Evolutionary conservation across 2,888 invertebrate species (phyloP), one percentile per base, ranked within the genome.

Genomic region (Subacronicta megacephala): DNA sequence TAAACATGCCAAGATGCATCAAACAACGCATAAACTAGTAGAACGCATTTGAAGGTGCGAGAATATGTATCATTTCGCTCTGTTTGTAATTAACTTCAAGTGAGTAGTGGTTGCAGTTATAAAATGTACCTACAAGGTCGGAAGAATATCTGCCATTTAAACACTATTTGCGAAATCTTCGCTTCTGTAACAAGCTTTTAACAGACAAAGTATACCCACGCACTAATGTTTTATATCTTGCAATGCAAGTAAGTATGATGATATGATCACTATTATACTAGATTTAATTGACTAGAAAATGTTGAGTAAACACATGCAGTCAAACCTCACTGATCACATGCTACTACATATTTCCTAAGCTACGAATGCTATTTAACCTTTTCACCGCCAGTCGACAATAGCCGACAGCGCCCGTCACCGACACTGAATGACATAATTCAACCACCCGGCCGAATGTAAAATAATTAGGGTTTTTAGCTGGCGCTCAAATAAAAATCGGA

Each of bases 1-100:
- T 62, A 69, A 62, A 66, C 65, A 66, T 66, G 69, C 70, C 69
- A 66, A 69, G 65, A 69, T 66, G 69, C 56, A 45, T 69, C 41
- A 66, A 69, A 66, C 69, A 56, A 52, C 35, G 41, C 45, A 47
- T 52, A 49, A 40, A 47, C 37, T 52, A 67, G 43, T 18, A 46
- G 29, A 35, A 43, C 31, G n/a, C 31, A 31, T 4, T 35, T 37
- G 56, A 43, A 69, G 41, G 44, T 56, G 63, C 51, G 69, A 65
- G 69, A 45, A 20, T 40, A 35, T 49, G 42, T 46, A 51, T 47
- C 29, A 41, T 45, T 52, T 38, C 47, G 29, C 40, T 61, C 41
- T 26, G 33, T 35, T 38, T 36, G n/a, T 20, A 66, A 43, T 33
- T 42, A 41, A 65, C 51, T 56, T 57, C 38, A 40, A 26, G 26